Evolutionary conservation across 2,797 vertebrate species (phyloP), one percentile per base, ranked within the genome.

Genomic region (Emydoidea blandingii): DNA sequence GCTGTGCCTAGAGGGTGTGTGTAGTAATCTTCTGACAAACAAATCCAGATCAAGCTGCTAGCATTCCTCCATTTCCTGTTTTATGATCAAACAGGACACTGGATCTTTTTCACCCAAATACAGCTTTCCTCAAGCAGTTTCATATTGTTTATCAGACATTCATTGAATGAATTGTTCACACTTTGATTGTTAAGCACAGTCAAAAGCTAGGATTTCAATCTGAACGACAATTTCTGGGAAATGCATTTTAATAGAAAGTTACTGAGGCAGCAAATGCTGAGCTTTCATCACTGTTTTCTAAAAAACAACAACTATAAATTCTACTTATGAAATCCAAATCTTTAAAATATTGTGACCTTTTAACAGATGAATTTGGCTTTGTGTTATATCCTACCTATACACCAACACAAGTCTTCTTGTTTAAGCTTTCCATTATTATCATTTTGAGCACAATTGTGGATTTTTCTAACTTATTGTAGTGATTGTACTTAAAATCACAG

Each of bases 211-310:
- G 54, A 86, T 97, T 98, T 96, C 97, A 97, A 97, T 97, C 97
- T 97, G 97, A 97, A 98, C 97, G 95, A 96, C 97, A 97, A 98
- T 97, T 98, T 98, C 96, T 96, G 93, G 95, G 94, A 97, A 97
- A 96, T 95, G 81, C 96, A 96, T 97, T 97, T 97, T 97, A 98
- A 97, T 94, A 93, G 91, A 96, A 97, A 98, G 94, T 96, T 96
- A 97, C 94, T 93, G 94, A 95, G 83, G 96, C 97, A 96, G 94
- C 54, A 95, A 74, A 96, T 57, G 41, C 81, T 88, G 72, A 92
- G 85, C 88, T 79, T 94, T 97, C 97, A 96, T 95, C 90, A 74
- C 86, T 83, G 31, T 76, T 95, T 89, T 96, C 90, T 86, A 91
- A 96, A 96, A 59, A 94, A 91, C 2, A 15, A 85, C 81, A 94